Evolutionary conservation across 2,797 vertebrate species (phyloP).

Genomic region (Phoeniculus purpureus): DNA sequence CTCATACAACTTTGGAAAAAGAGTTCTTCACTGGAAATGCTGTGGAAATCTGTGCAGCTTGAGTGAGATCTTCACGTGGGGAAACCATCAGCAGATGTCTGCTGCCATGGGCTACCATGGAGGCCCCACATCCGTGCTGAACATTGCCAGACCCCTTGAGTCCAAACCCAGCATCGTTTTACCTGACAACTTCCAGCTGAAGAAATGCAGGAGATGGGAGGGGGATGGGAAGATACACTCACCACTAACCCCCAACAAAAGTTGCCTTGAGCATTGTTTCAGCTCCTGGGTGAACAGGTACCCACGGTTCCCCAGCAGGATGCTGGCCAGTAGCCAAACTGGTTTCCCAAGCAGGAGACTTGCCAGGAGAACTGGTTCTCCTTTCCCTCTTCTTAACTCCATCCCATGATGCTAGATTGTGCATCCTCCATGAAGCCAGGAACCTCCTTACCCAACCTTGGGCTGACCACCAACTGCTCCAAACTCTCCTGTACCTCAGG

Average conservation of each 20-base stretch:
- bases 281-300: not conserved
- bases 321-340: not conserved
- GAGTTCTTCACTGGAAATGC: not conserved
- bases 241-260: too few species aligned
- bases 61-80: not conserved
- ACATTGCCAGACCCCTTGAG: not conserved
- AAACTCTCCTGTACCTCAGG: not conserved
- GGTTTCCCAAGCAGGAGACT: not conserved
- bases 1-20: not conserved
- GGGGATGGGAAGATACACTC: too few species aligned
- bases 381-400: not conserved
- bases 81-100: not conserved
- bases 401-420: not conserved
- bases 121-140: not conserved
- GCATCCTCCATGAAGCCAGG: not conserved
- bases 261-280: not conserved
- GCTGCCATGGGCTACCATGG: not conserved
- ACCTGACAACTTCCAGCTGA: not conserved
- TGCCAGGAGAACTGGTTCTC: not conserved
- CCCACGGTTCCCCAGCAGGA: fast-evolving
- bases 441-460: not conserved
- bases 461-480: not conserved
- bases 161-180: not conserved
- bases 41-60: not conserved
- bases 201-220: not conserved